Base-by-base conservation (phyloP, 2,113 vertebrate genomes). In the Canis aureus region DNA sequence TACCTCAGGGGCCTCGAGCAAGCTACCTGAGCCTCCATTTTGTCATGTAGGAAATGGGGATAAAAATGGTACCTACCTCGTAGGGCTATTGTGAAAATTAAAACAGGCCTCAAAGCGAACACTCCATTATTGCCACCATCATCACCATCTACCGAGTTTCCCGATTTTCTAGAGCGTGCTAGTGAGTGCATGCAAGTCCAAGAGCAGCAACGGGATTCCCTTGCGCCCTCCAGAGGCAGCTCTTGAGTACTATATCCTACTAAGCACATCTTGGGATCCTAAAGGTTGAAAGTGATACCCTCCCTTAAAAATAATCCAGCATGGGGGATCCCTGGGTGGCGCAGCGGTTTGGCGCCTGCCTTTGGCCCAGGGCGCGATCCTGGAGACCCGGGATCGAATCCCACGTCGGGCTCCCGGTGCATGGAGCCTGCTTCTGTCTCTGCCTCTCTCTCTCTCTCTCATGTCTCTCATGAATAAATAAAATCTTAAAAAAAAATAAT, bases 101-200 rank as follows among this genome's bases (percentile, higher is more conserved):
- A 83, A 64, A 78, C 15, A 81, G 29, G 19, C 38, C 53, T 78
- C 12, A 20, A 35, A 76, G 62, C 82, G 85, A 49, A 20, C 19
- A 16, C 38, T 32, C 27, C 78, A 2, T 32, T 23, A 20, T 7
- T 49, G 5, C 29, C 4, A 0, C 8, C 76, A 3, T 11, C 29
- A 29, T 23, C 90, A 7, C 10, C 27, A 7, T 2, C 38, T 73
- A 8, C 1, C 29, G 0, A 8, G 27, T 60, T 87, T 38, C 66
- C 64, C 57, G 3, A 0, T 78, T 22, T 60, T 60, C 55, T 8
- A 25, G 5, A 35, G 16, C 20, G 25, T 17, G 12, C 95, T 8
- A 1, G 3, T 5, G 17, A 71, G 11, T 8, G 38, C 25, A 0
- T 0, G 25, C 35, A 1, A 0, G 25, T 25, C 60, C 88, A 3